Percentiles rank a stretch among this genome's conserved stretches.
These are phyloP conservation scores for Macrotus californicus DNA, from an alignment of 2,113 vertebrate genomes.

Conservation along the genomic window DNA sequence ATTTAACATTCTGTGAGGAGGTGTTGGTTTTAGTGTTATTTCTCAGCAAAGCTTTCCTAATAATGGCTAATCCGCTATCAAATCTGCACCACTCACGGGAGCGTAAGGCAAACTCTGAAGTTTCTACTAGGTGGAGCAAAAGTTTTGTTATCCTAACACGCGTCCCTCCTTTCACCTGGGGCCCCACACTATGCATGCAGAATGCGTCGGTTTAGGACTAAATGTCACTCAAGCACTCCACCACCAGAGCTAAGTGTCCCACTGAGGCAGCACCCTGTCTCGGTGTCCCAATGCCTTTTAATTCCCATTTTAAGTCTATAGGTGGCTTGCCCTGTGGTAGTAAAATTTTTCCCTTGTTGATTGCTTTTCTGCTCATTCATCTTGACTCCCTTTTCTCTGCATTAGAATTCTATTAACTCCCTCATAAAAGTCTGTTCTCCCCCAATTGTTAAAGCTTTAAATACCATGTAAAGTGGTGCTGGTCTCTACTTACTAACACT, in stretches of 20 bases:
- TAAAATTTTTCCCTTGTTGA: neutral
- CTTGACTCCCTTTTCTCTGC: neutral
- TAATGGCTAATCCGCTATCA: neutral
- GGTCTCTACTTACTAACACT: neutral
- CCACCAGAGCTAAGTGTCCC: neutral
- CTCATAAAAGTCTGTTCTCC: neutral
- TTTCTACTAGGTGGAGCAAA: slow-evolving; percentile 1
- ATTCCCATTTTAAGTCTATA: neutral
- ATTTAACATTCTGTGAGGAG: slow-evolving; percentile 32
- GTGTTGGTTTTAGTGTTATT: slow-evolving; percentile 27
- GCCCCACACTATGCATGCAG: no score
- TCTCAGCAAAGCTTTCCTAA: slow-evolving; percentile 9
- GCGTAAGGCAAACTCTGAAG: neutral
- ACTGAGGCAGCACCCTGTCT: neutral
- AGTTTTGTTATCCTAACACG: neutral
- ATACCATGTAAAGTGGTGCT: neutral
- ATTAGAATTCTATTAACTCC: neutral
- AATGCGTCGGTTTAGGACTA: neutral
- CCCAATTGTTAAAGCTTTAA: neutral
- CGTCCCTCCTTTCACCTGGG: neutral
- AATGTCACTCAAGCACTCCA: neutral
- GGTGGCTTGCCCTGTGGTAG: neutral
- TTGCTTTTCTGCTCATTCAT: neutral
- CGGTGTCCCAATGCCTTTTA: neutral
- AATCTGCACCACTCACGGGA: neutral